phyloP scores from a whole-genome alignment of 2,888 invertebrate species.

The Dyspetes luteomarginatus region DNA sequence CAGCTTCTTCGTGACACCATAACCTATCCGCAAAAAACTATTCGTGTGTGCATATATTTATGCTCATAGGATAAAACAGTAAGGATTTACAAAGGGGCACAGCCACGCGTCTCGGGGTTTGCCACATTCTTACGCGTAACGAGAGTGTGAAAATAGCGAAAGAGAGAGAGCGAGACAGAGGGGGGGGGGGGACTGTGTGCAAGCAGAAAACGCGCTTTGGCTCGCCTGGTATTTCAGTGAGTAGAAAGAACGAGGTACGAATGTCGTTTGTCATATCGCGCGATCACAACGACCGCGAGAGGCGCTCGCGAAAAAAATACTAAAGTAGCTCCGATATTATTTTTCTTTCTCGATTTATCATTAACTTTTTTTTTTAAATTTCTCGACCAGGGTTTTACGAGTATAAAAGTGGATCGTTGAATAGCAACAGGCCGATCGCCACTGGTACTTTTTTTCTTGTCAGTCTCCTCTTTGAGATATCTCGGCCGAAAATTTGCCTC shows the following conservation, averaged over 20 bases:
- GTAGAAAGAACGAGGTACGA: background rate
- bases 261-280: constrained; percentile 3
- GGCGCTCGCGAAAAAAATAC: background rate
- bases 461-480: constrained; percentile 14
- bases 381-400: background rate
- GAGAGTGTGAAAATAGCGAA: constrained; percentile 31
- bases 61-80: constrained; percentile 10
- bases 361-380: background rate
- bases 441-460: constrained; percentile 3
- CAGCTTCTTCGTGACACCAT: background rate
- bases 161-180: constrained; percentile 9
- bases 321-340: background rate
- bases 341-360: background rate
- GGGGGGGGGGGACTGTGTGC: too few relatives aligned
- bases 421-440: constrained; percentile 6
- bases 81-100: constrained; percentile 45
- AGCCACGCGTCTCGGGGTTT: constrained; percentile 34
- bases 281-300: background rate
- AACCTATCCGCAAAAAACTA: background rate
- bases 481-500: constrained; percentile 56
- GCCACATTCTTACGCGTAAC: constrained; percentile 44
- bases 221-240: background rate
- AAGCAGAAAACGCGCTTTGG: background rate
- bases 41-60: constrained; percentile 1
- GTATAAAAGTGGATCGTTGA: too few relatives aligned